Conservation (phyloP, 2,888 invertebrate genomes). For the Cantharis rustica region DNA sequence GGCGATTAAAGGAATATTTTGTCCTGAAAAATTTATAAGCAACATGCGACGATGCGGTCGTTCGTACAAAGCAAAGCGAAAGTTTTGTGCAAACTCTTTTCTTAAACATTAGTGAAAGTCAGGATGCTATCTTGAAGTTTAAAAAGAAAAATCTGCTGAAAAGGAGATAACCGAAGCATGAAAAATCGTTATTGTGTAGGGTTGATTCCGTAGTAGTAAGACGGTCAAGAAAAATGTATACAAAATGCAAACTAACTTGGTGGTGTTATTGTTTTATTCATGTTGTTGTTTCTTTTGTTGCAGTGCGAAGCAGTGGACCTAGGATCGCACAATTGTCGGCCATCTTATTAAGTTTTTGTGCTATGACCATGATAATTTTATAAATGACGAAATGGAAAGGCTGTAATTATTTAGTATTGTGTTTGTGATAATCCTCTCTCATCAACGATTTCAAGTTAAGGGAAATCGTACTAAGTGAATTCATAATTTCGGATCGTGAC, state of each 20-base stretch:
- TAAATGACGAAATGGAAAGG: not conserved
- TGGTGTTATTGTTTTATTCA: not conserved
- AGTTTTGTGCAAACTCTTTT: not conserved
- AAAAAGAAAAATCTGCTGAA: not conserved
- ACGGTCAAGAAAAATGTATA: not conserved
- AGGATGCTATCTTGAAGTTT: not conserved
- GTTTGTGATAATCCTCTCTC: not conserved
- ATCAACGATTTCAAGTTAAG: not conserved
- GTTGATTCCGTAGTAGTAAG: not conserved
- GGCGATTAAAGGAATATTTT: too few relatives aligned
- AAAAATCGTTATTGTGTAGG: not conserved
- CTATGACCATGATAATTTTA: not conserved
- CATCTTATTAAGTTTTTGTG: slow-evolving; percentile 7
- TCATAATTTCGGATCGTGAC: not conserved
- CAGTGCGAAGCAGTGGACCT: slow-evolving; percentile 25
- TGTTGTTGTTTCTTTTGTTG: slow-evolving; percentile 13
- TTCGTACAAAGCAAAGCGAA: not conserved
- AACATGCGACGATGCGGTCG: not conserved
- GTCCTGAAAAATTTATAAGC: too few relatives aligned
- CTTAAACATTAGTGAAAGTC: not conserved
- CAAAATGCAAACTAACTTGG: not conserved
- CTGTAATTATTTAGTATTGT: not conserved
- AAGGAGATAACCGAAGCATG: not conserved
- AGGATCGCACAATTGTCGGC: not conserved
- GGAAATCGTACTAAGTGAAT: not conserved